Percentiles rank a stretch among this genome's conserved stretches.
Evolutionary conservation across 2,797 vertebrate species (phyloP).

Genomic region (Cyclopterus lumpus): DNA sequence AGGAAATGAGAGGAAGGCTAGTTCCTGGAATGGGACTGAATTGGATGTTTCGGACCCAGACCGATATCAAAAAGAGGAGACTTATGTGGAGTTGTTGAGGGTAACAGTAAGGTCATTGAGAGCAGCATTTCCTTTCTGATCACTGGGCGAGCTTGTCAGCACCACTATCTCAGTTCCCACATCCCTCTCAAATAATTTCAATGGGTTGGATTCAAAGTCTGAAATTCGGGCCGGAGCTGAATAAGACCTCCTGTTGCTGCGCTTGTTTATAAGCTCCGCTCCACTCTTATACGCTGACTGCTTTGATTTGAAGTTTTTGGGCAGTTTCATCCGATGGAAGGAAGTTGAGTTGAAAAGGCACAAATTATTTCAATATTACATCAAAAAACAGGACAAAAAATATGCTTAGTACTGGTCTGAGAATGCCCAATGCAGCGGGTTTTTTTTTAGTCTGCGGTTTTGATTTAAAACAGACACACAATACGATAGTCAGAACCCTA

Average conservation of each 20-base stretch:
- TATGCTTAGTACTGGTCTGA: slow-evolving; percentile 56
- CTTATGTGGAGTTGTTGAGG: slow-evolving; percentile 85
- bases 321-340: slow-evolving; percentile 84
- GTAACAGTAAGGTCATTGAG: slow-evolving; percentile 99
- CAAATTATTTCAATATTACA: slow-evolving; percentile 76
- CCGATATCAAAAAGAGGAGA: slow-evolving; percentile 94
- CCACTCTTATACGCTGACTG: slow-evolving; percentile 65
- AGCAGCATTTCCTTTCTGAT: slow-evolving; percentile 84
- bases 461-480: slow-evolving; percentile 83
- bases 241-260: slow-evolving; percentile 80
- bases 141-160: slow-evolving; percentile 72
- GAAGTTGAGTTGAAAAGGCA: slow-evolving; percentile 81
- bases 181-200: slow-evolving; percentile 83
- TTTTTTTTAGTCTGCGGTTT: slow-evolving; percentile 63
- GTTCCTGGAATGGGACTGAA: slow-evolving; percentile 95
- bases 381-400: slow-evolving; percentile 73
- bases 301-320: slow-evolving; percentile 77
- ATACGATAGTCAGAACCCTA: slow-evolving; percentile 59
- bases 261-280: slow-evolving; percentile 73
- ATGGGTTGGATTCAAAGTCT: slow-evolving; percentile 81
- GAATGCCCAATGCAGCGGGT: slow-evolving; percentile 59
- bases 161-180: slow-evolving; percentile 81
- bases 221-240: slow-evolving; percentile 75
- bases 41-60: slow-evolving; percentile 94
- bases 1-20: slow-evolving; percentile 98